Base-by-base conservation (phyloP, 64 coral and sea anemone genomes). In the Montipora sp. region DNA sequence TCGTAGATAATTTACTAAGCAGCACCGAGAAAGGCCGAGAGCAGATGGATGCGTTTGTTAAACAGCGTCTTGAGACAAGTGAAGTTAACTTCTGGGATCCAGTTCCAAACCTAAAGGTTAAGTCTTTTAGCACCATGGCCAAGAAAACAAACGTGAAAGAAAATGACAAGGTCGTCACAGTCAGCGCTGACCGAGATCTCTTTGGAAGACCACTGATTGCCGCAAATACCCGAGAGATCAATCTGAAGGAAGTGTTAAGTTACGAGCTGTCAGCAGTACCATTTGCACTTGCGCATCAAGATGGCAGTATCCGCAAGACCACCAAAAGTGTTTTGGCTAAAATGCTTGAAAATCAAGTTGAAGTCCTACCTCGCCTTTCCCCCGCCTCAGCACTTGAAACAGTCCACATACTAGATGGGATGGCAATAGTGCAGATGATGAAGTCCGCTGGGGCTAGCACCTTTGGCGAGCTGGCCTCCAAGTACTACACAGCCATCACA, bases 191-290 rank as follows among this genome's bases (percentile, higher is more conserved):
- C 7, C 1, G 65, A 75, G 66, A 87, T n/a, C 49, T 75, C 14
- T 76, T 73, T 77, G 87, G 87, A 1, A 59, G 87, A 7, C 87
- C 77, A 0, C 74, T 90, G 3, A 95, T 95, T 24, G 93, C 50
- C 8, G 78, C 93, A 1, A 95, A 95, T 51, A 24, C 80, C 1
- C 10, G 93, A 23, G 8, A 95, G 59, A 23, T 95, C 15, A 85
- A 84, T 27, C 80, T 95, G 1, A 95, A 36, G 72, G 93, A 90
- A 59, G 93, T 95, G 47, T 59, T 90, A 22, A 51, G 71, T 12
- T 90, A 86, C 53, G 88, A 95, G 53, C 89, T 95, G 10, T 95
- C 88, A 9, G 7, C 81, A 86, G 77, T 95, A 6, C 88, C 88
- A 79, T 90, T 53, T 72, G 8, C 93, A 16, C 82, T 95, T 43